A percentile compares a stretch with the other conserved stretches of the same genome.
Evolutionary conservation across 2,888 invertebrate genomes (phyloP).

Genomic region (Epiperipatus broadwayi): DNA sequence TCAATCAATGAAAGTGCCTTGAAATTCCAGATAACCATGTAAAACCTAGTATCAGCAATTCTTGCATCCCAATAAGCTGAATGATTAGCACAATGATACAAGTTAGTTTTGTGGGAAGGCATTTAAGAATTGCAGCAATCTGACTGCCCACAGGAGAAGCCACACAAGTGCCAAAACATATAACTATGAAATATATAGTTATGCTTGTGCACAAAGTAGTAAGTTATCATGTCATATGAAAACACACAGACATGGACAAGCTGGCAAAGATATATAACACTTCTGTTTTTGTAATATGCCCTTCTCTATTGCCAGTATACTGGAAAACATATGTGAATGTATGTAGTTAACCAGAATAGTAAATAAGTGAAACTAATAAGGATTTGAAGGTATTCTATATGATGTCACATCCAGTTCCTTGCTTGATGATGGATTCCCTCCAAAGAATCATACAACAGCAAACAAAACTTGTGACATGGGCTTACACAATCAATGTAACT

Average conservation of each 20-base stretch:
- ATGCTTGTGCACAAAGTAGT: slow-evolving; percentile 98
- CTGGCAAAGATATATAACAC: slow-evolving; percentile 92
- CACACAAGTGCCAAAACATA: slow-evolving; percentile 99
- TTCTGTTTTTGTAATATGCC: slow-evolving; percentile 99
- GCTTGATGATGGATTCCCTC: too few species aligned
- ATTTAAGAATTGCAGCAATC: slow-evolving; percentile 94
- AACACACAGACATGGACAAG: slow-evolving; percentile 90
- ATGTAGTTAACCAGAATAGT: slow-evolving; percentile 69
- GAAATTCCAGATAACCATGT: slow-evolving; percentile 22
- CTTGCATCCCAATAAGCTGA: slow-evolving; percentile 35
- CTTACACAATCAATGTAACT: too few species aligned
- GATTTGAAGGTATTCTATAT: too few species aligned
- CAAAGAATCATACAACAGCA: too few species aligned
- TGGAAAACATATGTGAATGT: slow-evolving; percentile 99
- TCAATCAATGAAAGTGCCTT: slow-evolving; percentile 21
- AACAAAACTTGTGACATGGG: too few species aligned
- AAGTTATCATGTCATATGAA: slow-evolving; percentile 99
- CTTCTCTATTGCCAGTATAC: slow-evolving; percentile 94
- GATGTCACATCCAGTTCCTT: too few species aligned
- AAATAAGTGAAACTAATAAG: too few species aligned
- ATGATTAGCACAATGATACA: slow-evolving; percentile 73
- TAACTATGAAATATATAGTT: slow-evolving; percentile 93
- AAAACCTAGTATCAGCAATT: slow-evolving; percentile 25
- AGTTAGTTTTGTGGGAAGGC: slow-evolving; percentile 83
- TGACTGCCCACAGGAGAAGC: slow-evolving; percentile 89